Evolutionary conservation across 2,888 invertebrate species (phyloP), one percentile per base, ranked within the genome.

Genomic region (Pachydiplax longipennis): DNA sequence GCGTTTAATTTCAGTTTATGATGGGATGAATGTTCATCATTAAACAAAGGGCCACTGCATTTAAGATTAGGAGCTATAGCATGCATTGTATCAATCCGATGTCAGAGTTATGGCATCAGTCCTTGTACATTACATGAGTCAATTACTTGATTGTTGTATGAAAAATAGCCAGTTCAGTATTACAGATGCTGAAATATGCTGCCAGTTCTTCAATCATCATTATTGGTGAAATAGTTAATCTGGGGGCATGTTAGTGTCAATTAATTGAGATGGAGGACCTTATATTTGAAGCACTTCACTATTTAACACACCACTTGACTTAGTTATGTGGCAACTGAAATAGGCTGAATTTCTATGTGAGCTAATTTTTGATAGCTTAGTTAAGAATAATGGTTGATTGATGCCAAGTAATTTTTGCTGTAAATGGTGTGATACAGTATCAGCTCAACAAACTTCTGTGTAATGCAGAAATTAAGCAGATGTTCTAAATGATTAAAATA

Each of bases 361-460:
- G 87, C 87, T 87, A 87, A 87, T 87, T 87, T 87, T 31, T 87
- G 61, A 87, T 87, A 61, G 87, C 87, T 13, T 87, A 61, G 65
- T 61, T 61, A 22, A 65, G 58, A 87, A n/a, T 61, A 65, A 87
- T 58, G 61, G 37, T 37, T 65, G 58, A 87, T 87, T 87, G 61
- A 87, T 37, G 61, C 87, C 18, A 61, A 37, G 35, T 61, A 61
- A 61, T 87, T 87, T 83, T 87, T 37, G 61, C n/a, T 58, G 22
- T 61, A 61, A 61, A 87, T 87, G 87, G 87, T 87, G 87, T 87
- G 61, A 87, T 87, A 87, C 65, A 65, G 35, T 87, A 87, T 87
- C 87, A 87, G 87, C 87, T 87, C 87, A 87, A 87, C 83, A 87
- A 87, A 87, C 61, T 65, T 87, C 87, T 87, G 87, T 87, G 87